Percentiles rank a stretch among this genome's conserved stretches.
These are phyloP conservation scores for Diabrotica virgifera DNA, from an alignment of 1,140 invertebrate genomes.

Conservation along the genomic window DNA sequence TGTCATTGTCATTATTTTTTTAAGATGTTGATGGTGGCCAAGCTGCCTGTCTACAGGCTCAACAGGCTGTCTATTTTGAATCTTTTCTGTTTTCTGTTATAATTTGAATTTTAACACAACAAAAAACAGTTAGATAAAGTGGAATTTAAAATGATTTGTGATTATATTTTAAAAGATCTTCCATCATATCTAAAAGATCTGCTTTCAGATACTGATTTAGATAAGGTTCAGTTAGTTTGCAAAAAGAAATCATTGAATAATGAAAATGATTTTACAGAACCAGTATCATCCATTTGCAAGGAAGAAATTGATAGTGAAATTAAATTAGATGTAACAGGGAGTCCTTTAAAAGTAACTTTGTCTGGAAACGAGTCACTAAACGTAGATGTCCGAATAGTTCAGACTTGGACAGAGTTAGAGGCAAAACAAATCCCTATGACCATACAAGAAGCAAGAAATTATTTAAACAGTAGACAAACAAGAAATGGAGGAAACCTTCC, in stretches of 20 bases:
- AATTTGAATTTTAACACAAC: too few species aligned
- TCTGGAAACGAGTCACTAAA: slow-evolving; percentile 11
- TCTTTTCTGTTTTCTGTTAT: too few species aligned
- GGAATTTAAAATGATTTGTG: neutral
- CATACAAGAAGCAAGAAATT: slow-evolving; percentile 25
- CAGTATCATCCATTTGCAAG: neutral
- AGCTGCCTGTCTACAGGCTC: too few species aligned
- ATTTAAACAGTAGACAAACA: slow-evolving; percentile 11
- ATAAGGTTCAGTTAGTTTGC: neutral
- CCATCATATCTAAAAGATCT: neutral
- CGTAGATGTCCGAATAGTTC: slow-evolving; percentile 8
- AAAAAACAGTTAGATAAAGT: too few species aligned
- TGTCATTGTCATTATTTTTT: too few species aligned
- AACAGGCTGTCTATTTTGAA: too few species aligned
- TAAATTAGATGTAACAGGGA: slow-evolving; percentile 26
- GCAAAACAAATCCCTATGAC: slow-evolving; percentile 22
- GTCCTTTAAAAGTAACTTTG: slow-evolving; percentile 30
- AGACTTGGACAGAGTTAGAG: slow-evolving; percentile 24
- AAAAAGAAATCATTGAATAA: neutral
- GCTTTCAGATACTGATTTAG: neutral
- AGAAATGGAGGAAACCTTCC: slow-evolving; percentile 7
- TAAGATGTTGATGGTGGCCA: too few species aligned
- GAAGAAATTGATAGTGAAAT: neutral
- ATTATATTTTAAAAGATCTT: neutral
- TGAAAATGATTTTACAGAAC: neutral